Base-by-base conservation (phyloP, 2,797 vertebrate species). In the Nyctibius grandis region DNA sequence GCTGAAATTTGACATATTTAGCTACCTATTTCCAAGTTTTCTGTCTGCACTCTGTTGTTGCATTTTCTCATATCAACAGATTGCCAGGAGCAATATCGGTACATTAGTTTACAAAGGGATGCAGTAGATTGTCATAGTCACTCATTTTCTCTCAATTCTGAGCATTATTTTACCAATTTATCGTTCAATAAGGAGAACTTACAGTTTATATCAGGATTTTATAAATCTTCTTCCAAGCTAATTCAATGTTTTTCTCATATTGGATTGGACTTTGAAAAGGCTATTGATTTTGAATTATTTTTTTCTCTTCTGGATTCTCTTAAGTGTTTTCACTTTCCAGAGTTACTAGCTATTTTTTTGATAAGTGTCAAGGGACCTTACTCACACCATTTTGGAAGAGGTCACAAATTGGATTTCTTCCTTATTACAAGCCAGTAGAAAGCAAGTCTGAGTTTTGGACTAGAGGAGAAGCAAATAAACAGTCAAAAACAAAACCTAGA, bases 161-260 rank as follows among this genome's bases (percentile, higher is more conserved):
- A 95, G 70, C 85, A 38, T 77, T 93, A 59, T 80, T 79, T 70
- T 81, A 63, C 65, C 89, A 93, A 48, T 68, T 94, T 90, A 78
- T 94, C 3, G 19, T 72, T 95, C 88, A 94, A 38, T 94, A 88
- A 90, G 22, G 67, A 93, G 61, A 84, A 63, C 22, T 76, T 82
- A 85, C 29, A 82, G 75, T 95, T 96, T 67, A 92, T 75, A 85
- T 16, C 13, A 89, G 51, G 74, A 94, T 94, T 97, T 95, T 72
- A 91, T 88, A 93, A 76, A 84, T 38, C 87, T 95, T 91, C 76
- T 93, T 96, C 63, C 63, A 95, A 97, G 79, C 23, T 88, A 96
- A 94, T 94, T 96, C 76, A 90, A 22, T 96, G 63, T 20, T 92
- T 60, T 95, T 69, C 79, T 95, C 91, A 60, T 57, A 74, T 67